Evolutionary conservation across 2,113 vertebrate genomes (phyloP).

Genomic region (Numida meleagris): DNA sequence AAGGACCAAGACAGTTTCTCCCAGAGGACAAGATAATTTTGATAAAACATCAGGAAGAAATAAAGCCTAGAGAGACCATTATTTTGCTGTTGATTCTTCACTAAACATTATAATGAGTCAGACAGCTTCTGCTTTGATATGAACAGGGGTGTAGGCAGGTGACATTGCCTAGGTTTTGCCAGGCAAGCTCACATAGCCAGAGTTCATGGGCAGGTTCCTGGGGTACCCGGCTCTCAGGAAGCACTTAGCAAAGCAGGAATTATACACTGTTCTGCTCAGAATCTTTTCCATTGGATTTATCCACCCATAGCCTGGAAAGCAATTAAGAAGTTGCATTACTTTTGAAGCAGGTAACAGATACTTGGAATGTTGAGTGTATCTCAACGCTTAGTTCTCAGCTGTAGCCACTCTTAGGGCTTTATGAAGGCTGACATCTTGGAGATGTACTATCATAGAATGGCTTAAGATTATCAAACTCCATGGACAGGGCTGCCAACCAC

Average conservation of each 20-base stretch:
- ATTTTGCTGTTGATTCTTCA: not conserved
- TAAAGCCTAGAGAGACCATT: not conserved
- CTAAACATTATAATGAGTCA: not conserved
- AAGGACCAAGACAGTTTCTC: not conserved
- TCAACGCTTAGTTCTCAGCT: not conserved
- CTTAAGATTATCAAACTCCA: too few species aligned
- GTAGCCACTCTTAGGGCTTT: not conserved
- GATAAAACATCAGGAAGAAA: not conserved
- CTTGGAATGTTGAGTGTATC: not conserved
- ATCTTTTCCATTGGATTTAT: not conserved
- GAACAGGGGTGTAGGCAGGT: not conserved
- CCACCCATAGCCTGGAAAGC: not conserved
- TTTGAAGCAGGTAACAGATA: not conserved
- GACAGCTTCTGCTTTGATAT: not conserved
- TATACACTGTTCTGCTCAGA: not conserved
- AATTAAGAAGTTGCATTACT: not conserved
- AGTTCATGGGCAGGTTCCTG: not conserved
- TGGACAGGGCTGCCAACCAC: too few species aligned
- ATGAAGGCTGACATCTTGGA: not conserved
- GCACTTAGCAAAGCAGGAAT: not conserved
- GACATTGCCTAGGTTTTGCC: not conserved
- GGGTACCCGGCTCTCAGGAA: not conserved
- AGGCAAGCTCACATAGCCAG: not conserved
- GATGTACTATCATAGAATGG: not conserved
- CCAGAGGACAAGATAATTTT: not conserved